Conservation (phyloP, 2,888 invertebrate species). For the Osmoderma eremita region DNA sequence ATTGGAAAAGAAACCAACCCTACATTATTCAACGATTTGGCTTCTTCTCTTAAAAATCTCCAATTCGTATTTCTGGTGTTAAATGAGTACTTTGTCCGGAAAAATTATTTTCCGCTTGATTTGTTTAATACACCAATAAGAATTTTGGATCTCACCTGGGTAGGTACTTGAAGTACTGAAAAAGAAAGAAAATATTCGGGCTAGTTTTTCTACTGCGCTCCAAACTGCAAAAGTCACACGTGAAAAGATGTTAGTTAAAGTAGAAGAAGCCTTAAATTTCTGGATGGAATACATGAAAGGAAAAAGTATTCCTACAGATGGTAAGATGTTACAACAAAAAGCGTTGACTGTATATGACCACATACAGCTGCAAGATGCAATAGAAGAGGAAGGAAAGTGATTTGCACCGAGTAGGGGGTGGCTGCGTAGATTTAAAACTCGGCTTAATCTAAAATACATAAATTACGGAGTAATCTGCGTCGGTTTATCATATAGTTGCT, state of each 20-base stretch:
- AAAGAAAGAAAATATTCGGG: no score
- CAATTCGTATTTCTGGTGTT: no score
- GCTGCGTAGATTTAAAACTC: constrained; percentile 3
- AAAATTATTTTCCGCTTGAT: no score
- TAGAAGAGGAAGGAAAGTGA: neutral
- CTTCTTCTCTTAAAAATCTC: no score
- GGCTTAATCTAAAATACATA: neutral
- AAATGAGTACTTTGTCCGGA: no score
- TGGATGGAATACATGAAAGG: constrained; percentile 3
- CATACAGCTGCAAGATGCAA: neutral
- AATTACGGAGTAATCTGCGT: neutral
- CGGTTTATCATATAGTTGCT: neutral
- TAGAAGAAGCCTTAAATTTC: constrained; percentile 7
- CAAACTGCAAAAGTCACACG: no score
- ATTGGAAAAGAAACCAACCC: no score
- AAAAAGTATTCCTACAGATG: neutral
- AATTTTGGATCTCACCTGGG: no score
- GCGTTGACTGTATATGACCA: neutral
- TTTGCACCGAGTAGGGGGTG: neutral
- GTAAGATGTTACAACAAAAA: neutral
- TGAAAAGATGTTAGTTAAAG: constrained; percentile 1
- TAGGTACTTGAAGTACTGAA: no score
- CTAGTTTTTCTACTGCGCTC: no score
- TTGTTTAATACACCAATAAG: no score
- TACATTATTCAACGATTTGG: no score